These are phyloP conservation scores for Callopanchax toddi DNA, from an alignment of 2,113 vertebrate genomes.

Conservation along the genomic window DNA sequence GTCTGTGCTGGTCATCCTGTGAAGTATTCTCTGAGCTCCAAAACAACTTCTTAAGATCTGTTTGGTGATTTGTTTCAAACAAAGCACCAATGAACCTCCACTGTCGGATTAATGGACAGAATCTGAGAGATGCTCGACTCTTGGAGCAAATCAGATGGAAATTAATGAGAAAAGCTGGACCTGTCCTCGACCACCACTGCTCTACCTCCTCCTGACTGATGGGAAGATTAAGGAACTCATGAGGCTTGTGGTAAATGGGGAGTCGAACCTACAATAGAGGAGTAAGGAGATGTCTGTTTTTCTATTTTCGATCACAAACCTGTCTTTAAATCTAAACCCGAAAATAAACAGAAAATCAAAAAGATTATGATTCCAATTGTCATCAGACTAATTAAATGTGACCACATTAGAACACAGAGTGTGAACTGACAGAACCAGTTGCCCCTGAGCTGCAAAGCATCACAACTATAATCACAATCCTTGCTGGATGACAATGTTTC, in stretches of 20 bases:
- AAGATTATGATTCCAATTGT: slow-evolving; percentile 16
- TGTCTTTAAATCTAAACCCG: too few relatives aligned
- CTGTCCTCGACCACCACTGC: slow-evolving; percentile 47
- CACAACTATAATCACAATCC: slow-evolving; percentile 40
- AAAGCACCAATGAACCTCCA: slow-evolving; percentile 65
- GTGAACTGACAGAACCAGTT: slow-evolving; percentile 34
- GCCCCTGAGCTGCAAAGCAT: slow-evolving; percentile 35
- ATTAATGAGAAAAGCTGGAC: slow-evolving; percentile 79
- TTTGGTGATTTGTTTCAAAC: slow-evolving; percentile 43
- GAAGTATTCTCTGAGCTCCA: slow-evolving; percentile 18
- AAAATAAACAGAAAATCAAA: too few relatives aligned
- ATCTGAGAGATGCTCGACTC: slow-evolving; percentile 66
- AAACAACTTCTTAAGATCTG: slow-evolving; percentile 28
- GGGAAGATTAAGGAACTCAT: slow-evolving; percentile 81
- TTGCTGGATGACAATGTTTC: slow-evolving; percentile 49
- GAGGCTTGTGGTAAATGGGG: slow-evolving; percentile 75
- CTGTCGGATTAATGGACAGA: slow-evolving; percentile 76
- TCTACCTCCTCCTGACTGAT: slow-evolving; percentile 69
- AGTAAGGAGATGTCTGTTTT: slow-evolving; percentile 5
- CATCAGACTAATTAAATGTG: slow-evolving; percentile 45
- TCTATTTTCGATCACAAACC: neutral
- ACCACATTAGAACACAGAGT: slow-evolving; percentile 34
- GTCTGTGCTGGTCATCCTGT: neutral
- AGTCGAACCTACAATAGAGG: slow-evolving; percentile 24
- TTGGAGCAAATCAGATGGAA: slow-evolving; percentile 74